Conservation (phyloP, 2,113 vertebrate genomes). For the Copsychus sechellarum region DNA sequence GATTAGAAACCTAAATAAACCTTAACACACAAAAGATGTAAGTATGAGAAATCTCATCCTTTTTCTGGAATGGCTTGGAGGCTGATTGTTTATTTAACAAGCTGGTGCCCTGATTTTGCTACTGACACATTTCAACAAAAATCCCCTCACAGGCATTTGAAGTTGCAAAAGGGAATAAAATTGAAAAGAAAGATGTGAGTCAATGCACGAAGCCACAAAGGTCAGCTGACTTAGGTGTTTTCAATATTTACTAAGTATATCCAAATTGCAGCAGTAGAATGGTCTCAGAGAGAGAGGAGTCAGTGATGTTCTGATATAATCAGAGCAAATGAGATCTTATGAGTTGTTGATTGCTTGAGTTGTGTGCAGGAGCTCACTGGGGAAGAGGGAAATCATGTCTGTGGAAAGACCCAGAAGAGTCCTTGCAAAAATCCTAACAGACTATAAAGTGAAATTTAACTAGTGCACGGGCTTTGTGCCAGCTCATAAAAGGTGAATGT, state of each 20-base stretch:
- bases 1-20: slow-evolving; percentile 41
- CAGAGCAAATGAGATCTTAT: background rate
- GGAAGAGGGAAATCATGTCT: background rate
- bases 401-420: background rate
- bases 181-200: background rate
- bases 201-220: background rate
- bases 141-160: background rate
- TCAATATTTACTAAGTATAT: background rate
- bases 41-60: slow-evolving; percentile 28
- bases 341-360: background rate
- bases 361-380: background rate
- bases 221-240: background rate
- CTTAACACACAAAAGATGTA: background rate
- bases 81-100: slow-evolving; percentile 52
- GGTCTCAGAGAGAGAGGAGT: background rate
- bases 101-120: slow-evolving; percentile 27
- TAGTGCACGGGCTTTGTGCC: background rate
- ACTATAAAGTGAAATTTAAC: background rate
- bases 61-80: background rate
- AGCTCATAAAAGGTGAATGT: background rate
- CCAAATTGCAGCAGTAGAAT: background rate
- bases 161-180: background rate
- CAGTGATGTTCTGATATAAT: background rate
- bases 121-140: slow-evolving; percentile 21
- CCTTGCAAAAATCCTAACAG: background rate